Base-by-base conservation (phyloP, 2,888 invertebrate species). In the Polietes domitor region DNA sequence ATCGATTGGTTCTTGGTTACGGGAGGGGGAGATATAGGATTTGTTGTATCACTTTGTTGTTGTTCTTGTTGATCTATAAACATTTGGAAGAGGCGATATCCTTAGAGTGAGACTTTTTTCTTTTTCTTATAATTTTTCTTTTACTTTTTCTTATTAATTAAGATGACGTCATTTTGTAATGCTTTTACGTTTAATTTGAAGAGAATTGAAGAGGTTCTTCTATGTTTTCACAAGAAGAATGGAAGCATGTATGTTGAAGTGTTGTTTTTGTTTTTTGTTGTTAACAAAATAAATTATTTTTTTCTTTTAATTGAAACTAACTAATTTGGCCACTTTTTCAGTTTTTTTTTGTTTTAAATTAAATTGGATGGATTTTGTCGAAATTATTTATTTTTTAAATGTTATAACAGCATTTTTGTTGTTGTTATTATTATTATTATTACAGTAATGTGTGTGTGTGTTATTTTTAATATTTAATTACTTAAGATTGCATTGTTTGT, bases 251-350 rank as follows among this genome's bases (percentile, higher is more conserved):
- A n/a, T 68, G 17, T 47, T 55, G 9, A 21, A 32, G 53, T 41
- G n/a, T 26, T 55, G 19, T 24, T 24, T 58, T 58, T 74, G 28
- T 55, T 21, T 17, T n/a, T 72, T 47, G 32, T 50, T 1, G 21
- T 71, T 71, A 32, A n/a, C n/a, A n/a, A n/a, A 7, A 32, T 32
- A 5, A 32, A 5, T 32, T 32, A 32, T 3, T 50, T 71, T 71
- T 41, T 37, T 43, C 4, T 50, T 72, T 28, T 58, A 74, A 74
- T 74, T 58, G 24, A n/a, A 75, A 79, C 77, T 83, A 85, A 83
- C 74, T 85, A 86, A 83, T 86, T 87, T 87, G 86, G 86, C 85
- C 84, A 81, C 86, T 79, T 73, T 75, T 81, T 72, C 17, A 65
- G 7, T 4, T 61, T 74, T 53, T 21, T 58, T 15, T 58, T 82